Evolutionary conservation across 2,113 vertebrate genomes (phyloP).

Genomic region (Callospermophilus lateralis): DNA sequence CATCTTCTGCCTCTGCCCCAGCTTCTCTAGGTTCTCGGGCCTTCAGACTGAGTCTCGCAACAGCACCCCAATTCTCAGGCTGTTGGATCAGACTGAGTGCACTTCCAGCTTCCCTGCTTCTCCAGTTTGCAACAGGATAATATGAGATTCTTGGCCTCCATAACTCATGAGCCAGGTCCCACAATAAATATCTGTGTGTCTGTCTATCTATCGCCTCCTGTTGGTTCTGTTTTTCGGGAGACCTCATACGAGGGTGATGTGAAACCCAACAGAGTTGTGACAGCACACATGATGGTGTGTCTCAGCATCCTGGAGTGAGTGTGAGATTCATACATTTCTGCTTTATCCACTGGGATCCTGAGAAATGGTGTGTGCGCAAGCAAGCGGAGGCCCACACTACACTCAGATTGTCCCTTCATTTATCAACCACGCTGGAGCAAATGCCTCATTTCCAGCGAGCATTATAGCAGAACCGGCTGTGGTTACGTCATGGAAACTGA

Average conservation of each 20-base stretch:
- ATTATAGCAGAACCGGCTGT: not conserved
- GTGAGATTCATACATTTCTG: not conserved
- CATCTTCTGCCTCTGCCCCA: not conserved
- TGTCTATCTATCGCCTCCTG: not conserved
- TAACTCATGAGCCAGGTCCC: not conserved
- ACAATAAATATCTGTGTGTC: not conserved
- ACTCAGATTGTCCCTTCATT: fast-evolving
- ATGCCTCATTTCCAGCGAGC: not conserved
- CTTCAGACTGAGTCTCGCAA: not conserved
- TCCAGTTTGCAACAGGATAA: no score
- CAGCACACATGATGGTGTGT: fast-evolving
- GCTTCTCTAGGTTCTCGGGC: not conserved
- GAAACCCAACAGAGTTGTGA: fast-evolving
- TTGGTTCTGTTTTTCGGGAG: not conserved
- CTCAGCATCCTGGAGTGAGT: fast-evolving
- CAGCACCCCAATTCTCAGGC: not conserved
- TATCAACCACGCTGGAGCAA: not conserved
- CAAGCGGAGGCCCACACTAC: not conserved
- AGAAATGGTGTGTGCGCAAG: fast-evolving
- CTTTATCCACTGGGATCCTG: fast-evolving
- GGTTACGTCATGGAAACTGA: fast-evolving
- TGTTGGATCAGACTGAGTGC: no score
- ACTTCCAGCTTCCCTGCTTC: fast-evolving
- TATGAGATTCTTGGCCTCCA: not conserved
- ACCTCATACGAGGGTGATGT: no score